Conservation (phyloP, 2,797 vertebrate genomes). For the Coranthus polyacanthus region DNA sequence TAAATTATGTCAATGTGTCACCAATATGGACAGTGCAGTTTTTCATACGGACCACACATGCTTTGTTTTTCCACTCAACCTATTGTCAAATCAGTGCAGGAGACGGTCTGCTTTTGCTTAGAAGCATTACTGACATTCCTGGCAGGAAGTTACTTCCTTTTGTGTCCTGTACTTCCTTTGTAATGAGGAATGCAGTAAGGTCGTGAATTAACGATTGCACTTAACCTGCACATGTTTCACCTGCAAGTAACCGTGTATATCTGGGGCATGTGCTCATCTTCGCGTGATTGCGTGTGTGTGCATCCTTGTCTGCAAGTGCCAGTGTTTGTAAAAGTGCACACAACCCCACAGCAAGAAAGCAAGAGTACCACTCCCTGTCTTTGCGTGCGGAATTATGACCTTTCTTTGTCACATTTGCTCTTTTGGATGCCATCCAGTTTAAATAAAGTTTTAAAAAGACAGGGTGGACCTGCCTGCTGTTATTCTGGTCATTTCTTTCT, state of each 20-base stretch:
- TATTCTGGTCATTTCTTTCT: conserved; percentile 39
- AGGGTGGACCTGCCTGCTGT: conserved; percentile 55
- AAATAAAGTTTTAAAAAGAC: conserved; percentile 67
- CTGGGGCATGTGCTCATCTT: not conserved
- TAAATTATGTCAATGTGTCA: too few species aligned
- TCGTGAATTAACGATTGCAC: not conserved
- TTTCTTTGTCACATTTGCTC: conserved; percentile 70
- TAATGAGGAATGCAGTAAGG: conserved; percentile 1
- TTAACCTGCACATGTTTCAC: conserved; percentile 12
- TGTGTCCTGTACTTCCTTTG: not conserved
- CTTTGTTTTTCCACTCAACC: not conserved
- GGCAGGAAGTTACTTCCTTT: conserved; percentile 15
- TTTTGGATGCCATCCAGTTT: conserved; percentile 66
- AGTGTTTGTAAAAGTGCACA: conserved; percentile 13
- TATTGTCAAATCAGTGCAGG: not conserved
- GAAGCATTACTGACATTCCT: conserved; percentile 12
- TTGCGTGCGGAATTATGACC: conserved; percentile 62
- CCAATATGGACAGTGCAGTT: not conserved
- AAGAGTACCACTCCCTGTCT: conserved; percentile 59
- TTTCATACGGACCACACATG: conserved; percentile 26
- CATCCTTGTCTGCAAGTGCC: not conserved
- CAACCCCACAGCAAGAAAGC: conserved; percentile 18
- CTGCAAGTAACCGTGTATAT: not conserved
- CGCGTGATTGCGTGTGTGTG: not conserved
- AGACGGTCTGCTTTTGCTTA: conserved; percentile 21